Evolutionary conservation across 2,113 vertebrate species (phyloP).

Genomic region (Megaceryle torquata): DNA sequence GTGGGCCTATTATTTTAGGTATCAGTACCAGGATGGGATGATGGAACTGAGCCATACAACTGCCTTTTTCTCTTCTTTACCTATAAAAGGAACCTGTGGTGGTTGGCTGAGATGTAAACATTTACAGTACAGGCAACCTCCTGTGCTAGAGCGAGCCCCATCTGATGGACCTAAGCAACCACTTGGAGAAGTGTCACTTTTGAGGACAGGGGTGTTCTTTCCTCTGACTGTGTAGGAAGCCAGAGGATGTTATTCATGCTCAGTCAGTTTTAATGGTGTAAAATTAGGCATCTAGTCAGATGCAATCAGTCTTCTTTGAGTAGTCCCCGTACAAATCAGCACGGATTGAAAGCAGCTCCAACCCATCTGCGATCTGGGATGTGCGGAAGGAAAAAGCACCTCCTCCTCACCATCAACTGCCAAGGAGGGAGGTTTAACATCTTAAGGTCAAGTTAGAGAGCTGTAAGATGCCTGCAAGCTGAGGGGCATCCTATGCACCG

Average conservation of each 20-base stretch:
- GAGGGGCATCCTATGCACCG: not conserved
- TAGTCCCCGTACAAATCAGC: not conserved
- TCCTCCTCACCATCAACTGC: not conserved
- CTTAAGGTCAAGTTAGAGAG: not conserved
- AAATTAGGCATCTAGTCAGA: not conserved
- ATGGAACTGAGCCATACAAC: not conserved
- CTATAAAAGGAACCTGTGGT: not conserved
- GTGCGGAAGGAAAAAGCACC: not conserved
- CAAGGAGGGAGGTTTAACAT: not conserved
- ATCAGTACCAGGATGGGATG: not conserved
- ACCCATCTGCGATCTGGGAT: not conserved
- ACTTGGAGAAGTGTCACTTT: not conserved
- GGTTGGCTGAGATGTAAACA: not conserved
- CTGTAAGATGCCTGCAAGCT: not conserved
- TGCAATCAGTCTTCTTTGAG: not conserved
- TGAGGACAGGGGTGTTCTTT: not conserved
- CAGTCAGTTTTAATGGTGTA: not conserved
- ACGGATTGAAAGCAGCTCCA: not conserved
- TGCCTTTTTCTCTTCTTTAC: not conserved
- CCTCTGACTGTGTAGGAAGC: not conserved
- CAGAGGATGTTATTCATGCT: not conserved
- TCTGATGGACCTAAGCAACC: not conserved
- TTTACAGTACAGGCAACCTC: not conserved
- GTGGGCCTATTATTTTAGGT: not conserved
- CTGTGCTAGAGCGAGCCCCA: not conserved